phyloP scores from a whole-genome alignment of 2,113 vertebrate genomes.

The Apus apus region DNA sequence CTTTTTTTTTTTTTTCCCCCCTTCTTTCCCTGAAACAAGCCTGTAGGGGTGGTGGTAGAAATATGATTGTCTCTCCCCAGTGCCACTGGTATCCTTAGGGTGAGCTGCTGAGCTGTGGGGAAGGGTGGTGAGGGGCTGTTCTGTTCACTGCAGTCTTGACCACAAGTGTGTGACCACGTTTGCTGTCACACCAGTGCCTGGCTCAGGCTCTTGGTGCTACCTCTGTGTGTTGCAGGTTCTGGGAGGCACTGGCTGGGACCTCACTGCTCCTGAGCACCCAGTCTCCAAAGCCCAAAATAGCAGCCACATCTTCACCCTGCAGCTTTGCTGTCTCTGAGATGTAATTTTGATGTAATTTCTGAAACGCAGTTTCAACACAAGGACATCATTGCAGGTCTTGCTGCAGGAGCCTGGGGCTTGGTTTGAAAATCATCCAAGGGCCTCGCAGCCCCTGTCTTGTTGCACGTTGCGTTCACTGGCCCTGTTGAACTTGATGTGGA shows the following conservation, averaged over 20 bases:
- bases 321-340: not conserved
- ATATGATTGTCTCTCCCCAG: not conserved
- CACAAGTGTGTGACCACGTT: accelerated
- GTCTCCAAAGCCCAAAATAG: not conserved
- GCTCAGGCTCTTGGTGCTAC: not conserved
- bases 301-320: not conserved
- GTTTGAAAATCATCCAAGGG: not conserved
- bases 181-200: not conserved
- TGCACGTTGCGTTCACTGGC: not conserved
- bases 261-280: accelerated
- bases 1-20: no score
- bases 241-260: not conserved
- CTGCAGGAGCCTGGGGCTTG: accelerated
- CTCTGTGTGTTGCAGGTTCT: accelerated
- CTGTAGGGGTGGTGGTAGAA: not conserved
- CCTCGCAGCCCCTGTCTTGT: accelerated
- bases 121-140: not conserved
- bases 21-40: not conserved
- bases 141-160: not conserved
- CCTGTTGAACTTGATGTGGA: not conserved
- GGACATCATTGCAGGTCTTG: not conserved
- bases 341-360: not conserved
- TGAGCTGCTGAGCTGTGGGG: not conserved
- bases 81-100: not conserved
- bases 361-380: not conserved